Base-by-base conservation (phyloP, 1,140 invertebrate species). In the Ptiloglossa arizonensis region DNA sequence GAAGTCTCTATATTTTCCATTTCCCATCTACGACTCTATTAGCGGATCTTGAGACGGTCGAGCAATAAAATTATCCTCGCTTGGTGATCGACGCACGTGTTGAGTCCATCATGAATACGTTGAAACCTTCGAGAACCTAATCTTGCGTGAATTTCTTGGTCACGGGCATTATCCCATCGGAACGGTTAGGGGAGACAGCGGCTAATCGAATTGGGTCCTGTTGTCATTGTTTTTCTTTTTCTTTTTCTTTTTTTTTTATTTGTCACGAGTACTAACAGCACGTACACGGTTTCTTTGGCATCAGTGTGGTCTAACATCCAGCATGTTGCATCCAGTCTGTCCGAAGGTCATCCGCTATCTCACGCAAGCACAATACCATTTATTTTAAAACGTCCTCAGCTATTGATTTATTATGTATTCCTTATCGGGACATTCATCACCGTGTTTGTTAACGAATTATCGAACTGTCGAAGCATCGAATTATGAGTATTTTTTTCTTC, bases 21-120 rank as follows among this genome's bases (percentile, higher is more conserved):
- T 46, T 56, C 11, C 17, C 3, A 15, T 22, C 19, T 4, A 24
- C 3, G 4, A 46, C 1, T 9, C 46, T 22, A 41, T 38, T 41
- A 22, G 70, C 57, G 29, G 59, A 79, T 80, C 70, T 82, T 29
- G 44, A 59, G 46, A 46, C 68, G 56, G 46, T 78, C 59, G 29
- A 73, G 9, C 9, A 59, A 74, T 27, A 35, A 57, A 72, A 64
- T 52, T 70, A 56, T 24, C 27, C 54, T 52, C 22, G 66, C 59
- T 84, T 69, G 13, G 24, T 1, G 60, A 44, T 52, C 6, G 27
- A 32, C 8, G 17, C 29, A 13, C 24, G 27, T n/a, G n/a, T n/a
- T n/a, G n/a, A n/a, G n/a, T n/a, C n/a, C n/a, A n/a, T n/a, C n/a
- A 19, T 46, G 2, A 27, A 22, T 63, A 29, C 29, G 3, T 32